Evolutionary conservation across 2,888 invertebrate species (phyloP).

Genomic region (Pasiphila rectangulata): DNA sequence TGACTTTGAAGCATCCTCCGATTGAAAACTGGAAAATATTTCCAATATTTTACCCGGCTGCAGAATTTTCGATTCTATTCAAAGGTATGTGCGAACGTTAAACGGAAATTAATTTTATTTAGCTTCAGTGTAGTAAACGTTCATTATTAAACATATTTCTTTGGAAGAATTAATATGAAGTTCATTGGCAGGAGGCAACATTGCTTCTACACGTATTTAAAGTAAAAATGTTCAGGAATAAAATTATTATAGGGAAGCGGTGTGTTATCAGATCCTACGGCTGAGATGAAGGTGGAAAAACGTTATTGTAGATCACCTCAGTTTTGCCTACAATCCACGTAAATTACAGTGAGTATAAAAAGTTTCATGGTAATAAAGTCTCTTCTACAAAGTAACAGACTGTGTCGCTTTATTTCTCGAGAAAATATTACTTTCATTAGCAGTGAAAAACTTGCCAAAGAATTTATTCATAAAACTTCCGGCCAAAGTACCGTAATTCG

Average conservation of each 20-base stretch:
- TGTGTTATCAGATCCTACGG: too few relatives aligned
- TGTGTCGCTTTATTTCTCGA: not conserved
- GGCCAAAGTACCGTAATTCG: slow-evolving; percentile 22
- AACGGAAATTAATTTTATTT: slow-evolving; percentile 48
- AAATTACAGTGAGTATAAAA: too few relatives aligned
- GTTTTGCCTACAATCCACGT: too few relatives aligned
- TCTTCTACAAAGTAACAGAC: too few relatives aligned
- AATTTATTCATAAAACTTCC: slow-evolving; percentile 21
- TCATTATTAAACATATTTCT: slow-evolving; percentile 36
- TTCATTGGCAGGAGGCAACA: too few relatives aligned
- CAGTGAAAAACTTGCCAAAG: too few relatives aligned
- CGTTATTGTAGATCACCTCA: too few relatives aligned
- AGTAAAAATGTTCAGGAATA: slow-evolving; percentile 11
- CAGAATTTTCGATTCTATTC: slow-evolving; percentile 58
- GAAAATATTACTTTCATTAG: too few relatives aligned
- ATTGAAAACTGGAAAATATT: slow-evolving; percentile 67
- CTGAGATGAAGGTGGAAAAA: too few relatives aligned
- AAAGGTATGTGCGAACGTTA: slow-evolving; percentile 47
- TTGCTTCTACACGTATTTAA: too few relatives aligned
- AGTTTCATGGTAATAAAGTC: too few relatives aligned
- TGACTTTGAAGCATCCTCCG: slow-evolving; percentile 62
- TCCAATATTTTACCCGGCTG: slow-evolving; percentile 52
- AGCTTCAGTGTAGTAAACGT: slow-evolving; percentile 30
- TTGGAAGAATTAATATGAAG: too few relatives aligned
- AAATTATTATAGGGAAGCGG: slow-evolving; percentile 13